These are phyloP conservation scores for Tenthredo livida DNA, from an alignment of 2,888 invertebrate species.

Conservation along the genomic window DNA sequence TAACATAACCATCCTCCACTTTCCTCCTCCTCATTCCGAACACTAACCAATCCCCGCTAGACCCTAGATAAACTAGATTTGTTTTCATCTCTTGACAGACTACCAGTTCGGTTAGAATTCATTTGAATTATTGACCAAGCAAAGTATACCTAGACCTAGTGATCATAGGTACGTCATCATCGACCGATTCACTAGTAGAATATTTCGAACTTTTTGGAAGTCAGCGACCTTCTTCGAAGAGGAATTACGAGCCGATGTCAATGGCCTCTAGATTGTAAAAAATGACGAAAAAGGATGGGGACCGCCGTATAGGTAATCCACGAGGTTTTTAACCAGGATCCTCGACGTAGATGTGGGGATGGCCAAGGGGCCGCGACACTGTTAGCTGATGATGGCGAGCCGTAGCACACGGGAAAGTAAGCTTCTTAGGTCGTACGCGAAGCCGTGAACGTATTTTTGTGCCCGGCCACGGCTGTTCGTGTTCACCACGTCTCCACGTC, in stretches of 20 bases:
- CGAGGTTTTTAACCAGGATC: background rate
- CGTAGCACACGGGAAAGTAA: conserved; percentile 20
- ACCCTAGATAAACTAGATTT: conserved; percentile 36
- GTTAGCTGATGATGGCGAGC: conserved; percentile 17
- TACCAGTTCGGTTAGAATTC: conserved; percentile 1
- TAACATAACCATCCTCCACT: conserved; percentile 5
- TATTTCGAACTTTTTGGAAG: background rate
- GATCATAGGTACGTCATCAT: background rate
- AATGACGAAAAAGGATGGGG: background rate
- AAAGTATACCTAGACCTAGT: background rate
- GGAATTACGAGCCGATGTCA: background rate
- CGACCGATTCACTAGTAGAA: background rate
- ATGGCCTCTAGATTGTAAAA: background rate
- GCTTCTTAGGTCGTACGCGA: conserved; percentile 30
- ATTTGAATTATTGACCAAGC: conserved; percentile 14
- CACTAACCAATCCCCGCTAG: background rate
- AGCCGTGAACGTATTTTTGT: conserved; percentile 30
- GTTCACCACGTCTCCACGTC: conserved; percentile 21
- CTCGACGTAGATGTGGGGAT: background rate
- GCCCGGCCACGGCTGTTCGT: conserved; percentile 2
- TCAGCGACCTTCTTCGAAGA: conserved; percentile 17
- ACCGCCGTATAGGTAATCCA: conserved; percentile 16
- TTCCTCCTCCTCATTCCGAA: background rate
- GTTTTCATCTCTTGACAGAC: conserved; percentile 28
- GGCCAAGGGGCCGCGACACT: conserved; percentile 19